phyloP scores from a whole-genome alignment of 2,888 invertebrate species.

The Drosophila neonasuta region DNA sequence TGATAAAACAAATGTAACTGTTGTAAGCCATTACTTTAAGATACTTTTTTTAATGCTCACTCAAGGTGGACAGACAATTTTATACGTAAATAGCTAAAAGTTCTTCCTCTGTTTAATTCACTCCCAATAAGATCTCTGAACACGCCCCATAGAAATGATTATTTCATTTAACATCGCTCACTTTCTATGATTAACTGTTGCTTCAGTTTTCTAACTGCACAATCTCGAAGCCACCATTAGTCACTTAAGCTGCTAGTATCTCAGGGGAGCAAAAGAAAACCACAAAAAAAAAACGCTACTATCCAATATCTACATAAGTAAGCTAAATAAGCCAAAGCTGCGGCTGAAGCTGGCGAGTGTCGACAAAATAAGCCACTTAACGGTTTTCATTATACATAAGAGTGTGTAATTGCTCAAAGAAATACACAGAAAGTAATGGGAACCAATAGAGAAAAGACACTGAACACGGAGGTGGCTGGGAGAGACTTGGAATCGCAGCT shows the following conservation, averaged over 20 bases:
- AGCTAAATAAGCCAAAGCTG: slow-evolving; percentile 31
- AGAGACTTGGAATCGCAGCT: slow-evolving; percentile 32
- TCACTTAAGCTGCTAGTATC: slow-evolving; percentile 28
- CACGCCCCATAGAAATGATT: slow-evolving; percentile 46
- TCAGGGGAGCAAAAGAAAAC: slow-evolving; percentile 29
- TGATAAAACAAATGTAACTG: slow-evolving; percentile 39
- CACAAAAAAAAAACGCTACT: slow-evolving; percentile 17
- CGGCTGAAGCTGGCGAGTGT: slow-evolving; percentile 36
- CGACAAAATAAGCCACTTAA: slow-evolving; percentile 74
- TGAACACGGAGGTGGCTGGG: slow-evolving; percentile 36
- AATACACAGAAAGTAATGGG: slow-evolving; percentile 19
- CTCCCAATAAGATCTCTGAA: slow-evolving; percentile 39
- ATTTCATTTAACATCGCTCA: slow-evolving; percentile 22
- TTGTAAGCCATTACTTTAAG: slow-evolving; percentile 10
- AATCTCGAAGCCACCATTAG: slow-evolving; percentile 40
- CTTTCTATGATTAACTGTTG: slow-evolving; percentile 52
- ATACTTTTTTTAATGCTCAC: slow-evolving; percentile 1
- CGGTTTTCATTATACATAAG: slow-evolving; percentile 64
- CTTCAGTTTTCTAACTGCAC: slow-evolving; percentile 52
- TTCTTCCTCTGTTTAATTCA: slow-evolving; percentile 15
- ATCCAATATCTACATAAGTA: slow-evolving; percentile 42
- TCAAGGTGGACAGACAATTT: slow-evolving; percentile 1
- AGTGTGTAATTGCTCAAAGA: slow-evolving; percentile 59
- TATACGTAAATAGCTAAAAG: slow-evolving; percentile 9
- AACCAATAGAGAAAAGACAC: slow-evolving; percentile 31